phyloP scores from a whole-genome alignment of 2,797 vertebrate species.

The Myoxocephalus aenaeus region DNA sequence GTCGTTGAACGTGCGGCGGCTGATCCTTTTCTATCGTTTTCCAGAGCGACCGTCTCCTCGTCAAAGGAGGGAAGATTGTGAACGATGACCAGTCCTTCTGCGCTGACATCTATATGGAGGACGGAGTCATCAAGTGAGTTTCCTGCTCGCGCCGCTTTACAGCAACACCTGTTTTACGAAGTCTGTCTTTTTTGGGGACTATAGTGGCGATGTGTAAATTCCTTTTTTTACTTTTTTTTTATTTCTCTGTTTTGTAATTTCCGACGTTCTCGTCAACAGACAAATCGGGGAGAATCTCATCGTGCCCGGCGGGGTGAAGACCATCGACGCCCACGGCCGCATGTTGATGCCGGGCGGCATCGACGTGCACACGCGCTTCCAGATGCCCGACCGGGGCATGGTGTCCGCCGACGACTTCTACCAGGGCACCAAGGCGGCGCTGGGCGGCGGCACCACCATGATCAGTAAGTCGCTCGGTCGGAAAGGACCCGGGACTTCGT shows the following conservation, averaged over 20 bases:
- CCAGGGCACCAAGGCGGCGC: conserved; percentile 93
- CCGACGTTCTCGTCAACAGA: conserved; percentile 67
- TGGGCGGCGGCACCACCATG: conserved; percentile 97
- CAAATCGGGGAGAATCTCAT: conserved; percentile 99
- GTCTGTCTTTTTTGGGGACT: background rate
- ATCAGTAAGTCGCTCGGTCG: conserved; percentile 87
- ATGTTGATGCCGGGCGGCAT: conserved; percentile 97
- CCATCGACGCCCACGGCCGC: conserved; percentile 94
- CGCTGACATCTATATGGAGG: conserved; percentile 99
- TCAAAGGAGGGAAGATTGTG: conserved; percentile 98
- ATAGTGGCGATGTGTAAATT: background rate
- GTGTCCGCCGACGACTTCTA: conserved; percentile 95
- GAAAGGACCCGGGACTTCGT: background rate
- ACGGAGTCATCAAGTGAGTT: conserved; percentile 98
- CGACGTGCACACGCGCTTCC: conserved; percentile 96
- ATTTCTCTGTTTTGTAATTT: background rate
- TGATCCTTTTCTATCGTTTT: conserved; percentile 41
- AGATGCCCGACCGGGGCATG: conserved; percentile 98
- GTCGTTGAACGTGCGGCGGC: background rate
- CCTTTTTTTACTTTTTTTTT: background rate
- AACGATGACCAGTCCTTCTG: conserved; percentile 99
- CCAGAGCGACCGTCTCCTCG: conserved; percentile 97
- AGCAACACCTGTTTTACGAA: background rate
- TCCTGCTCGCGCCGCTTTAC: background rate
- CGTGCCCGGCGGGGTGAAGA: conserved; percentile 97